Evolutionary conservation across 2,888 invertebrate species (phyloP), one percentile per base, ranked within the genome.

Genomic region (Nomada fabriciana): DNA sequence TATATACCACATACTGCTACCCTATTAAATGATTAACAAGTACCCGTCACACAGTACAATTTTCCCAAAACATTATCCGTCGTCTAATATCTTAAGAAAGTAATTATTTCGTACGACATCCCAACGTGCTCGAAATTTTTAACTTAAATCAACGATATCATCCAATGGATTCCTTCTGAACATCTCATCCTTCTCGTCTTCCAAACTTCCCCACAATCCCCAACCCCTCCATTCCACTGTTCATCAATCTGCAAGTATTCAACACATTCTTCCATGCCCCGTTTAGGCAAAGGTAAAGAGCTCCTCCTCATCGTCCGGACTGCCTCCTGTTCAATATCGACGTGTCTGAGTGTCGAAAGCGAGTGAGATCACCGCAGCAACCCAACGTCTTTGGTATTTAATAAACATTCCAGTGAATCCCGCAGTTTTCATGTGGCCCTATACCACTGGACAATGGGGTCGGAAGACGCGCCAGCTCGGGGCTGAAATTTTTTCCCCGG

Each of bases 351-450:
- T 25, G 72, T 63, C 70, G 80, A 83, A 80, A 71, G 70, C 77
- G 47, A 59, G 29, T 10, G 71, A 57, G 77, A 72, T 79, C 50
- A 57, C 43, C 23, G 20, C n/a, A 13, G 65, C 43, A 25, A 70
- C 42, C 74, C 71, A 82, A 57, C 87, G 80, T 79, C 85, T 85
- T 87, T 72, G 87, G 89, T 85, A 88, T 88, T 88, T 88, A 88
- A 88, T 88, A 88, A 88, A 88, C 88, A 88, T 88, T 88, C 88
- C 88, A 80, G 50, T 50, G 85, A 65, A 85, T 65, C 77, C 89
- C 87, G 69, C 85, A 81, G 86, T 86, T 86, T 87, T 81, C 77
- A 80, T 61, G 74, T 60, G 43, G 61, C 65, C 75, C 63, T 61
- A 76, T 82, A 60, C 68, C 68, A 25, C 20, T 53, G 78, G 67